Evolutionary conservation across 2,888 invertebrate species (phyloP), one percentile per base, ranked within the genome.

Genomic region (Empis stercorea): DNA sequence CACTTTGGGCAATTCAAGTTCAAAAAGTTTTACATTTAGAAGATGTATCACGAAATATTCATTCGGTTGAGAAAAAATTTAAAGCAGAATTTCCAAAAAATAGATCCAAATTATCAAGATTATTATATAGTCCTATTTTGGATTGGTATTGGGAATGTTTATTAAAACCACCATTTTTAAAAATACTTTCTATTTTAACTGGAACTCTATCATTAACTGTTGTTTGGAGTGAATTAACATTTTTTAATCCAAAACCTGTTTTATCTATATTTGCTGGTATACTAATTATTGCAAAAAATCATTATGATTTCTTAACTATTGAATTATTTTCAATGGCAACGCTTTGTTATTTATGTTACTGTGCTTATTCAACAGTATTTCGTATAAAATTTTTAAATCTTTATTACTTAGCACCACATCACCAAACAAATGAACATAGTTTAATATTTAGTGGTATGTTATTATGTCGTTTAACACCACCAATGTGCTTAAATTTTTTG

Each of bases 151-250:
- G 95, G 93, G 87, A 89, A 64, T 96, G 95, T 66, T 63, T 85
- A 48, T 55, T 89, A 16, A 80, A 81, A 58, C 80, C 83, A 43
- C 87, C 88, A 60, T 78, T 85, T 50, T 74, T 87, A 56, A 86
- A 85, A 64, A 63, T 76, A 0, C 67, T 86, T 54, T 83, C 92
- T 2, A 72, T 87, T 23, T 57, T 80, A 11, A 79, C 88, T 1
- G 83, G 81, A 3, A 67, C 82, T 37, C 76, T 97, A 68, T 95
- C 96, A 0, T 71, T 86, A 20, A 81, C 87, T 62, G 93, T 99
- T 30, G 91, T 99, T n/a, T 96, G 97, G 96, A 97, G 96, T 1
- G 99, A 99, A 73, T 81, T 97, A 59, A 94, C 97, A 2, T 99
- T 99, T 73, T 99, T 99, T 73, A 86, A 87, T 62, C 83, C 86